These are phyloP conservation scores for Coelopa pilipes DNA, from an alignment of 2,888 invertebrate genomes.

Conservation along the genomic window DNA sequence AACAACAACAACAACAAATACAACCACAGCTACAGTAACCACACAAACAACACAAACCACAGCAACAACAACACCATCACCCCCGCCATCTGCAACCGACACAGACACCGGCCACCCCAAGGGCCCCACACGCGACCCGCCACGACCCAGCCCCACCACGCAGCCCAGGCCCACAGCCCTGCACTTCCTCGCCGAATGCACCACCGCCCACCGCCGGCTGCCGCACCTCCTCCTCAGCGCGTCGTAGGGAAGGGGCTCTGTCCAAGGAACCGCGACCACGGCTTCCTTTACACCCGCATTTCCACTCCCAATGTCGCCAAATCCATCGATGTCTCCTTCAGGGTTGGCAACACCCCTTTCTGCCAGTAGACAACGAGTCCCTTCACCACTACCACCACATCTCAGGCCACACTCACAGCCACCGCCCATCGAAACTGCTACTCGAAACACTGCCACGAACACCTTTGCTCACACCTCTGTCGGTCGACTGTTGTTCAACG, in stretches of 20 bases:
- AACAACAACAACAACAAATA: constrained; percentile 25
- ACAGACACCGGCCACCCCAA: background rate
- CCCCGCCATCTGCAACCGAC: background rate
- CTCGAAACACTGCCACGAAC: too few relatives aligned
- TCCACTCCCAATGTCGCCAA: too few relatives aligned
- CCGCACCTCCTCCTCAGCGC: too few relatives aligned
- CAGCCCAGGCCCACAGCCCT: too few relatives aligned
- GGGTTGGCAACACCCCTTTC: too few relatives aligned
- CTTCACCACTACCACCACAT: too few relatives aligned
- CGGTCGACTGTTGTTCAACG: constrained; percentile 12
- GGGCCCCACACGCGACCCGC: constrained; percentile 3
- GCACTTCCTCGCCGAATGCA: background rate
- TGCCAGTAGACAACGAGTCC: too few relatives aligned
- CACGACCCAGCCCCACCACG: background rate
- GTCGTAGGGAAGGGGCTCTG: background rate
- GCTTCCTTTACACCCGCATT: background rate
- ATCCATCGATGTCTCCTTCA: too few relatives aligned
- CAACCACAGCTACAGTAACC: too few relatives aligned
- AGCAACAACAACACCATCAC: background rate
- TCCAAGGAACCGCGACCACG: background rate
- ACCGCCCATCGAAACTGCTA: too few relatives aligned
- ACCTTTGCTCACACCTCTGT: too few relatives aligned
- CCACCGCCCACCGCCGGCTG: background rate
- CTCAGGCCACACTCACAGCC: too few relatives aligned
- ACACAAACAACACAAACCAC: background rate